Evolutionary conservation across 2,888 invertebrate genomes (phyloP), one percentile per base, ranked within the genome.

Genomic region (Spialia ferax): DNA sequence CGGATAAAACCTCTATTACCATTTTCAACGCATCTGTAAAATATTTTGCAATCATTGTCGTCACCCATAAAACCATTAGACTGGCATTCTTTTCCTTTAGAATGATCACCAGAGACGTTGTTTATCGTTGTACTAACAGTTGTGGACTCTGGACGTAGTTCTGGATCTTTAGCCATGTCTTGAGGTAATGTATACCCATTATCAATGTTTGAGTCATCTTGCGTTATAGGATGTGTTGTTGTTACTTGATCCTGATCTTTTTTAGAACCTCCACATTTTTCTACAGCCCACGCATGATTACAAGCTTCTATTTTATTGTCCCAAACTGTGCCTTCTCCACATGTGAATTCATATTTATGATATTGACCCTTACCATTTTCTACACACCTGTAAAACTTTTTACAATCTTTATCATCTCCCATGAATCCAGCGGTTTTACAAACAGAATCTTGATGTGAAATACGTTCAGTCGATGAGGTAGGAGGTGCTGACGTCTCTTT

Each of bases 311-410:
- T 82, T 68, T 80, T 84, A 65, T 91, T 80, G 83, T 96, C 95
- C 95, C 95, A 96, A 52, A 94, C 94, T 2, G 96, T 95, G 38
- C 95, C 95, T 64, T 92, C 91, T 1, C 95, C 95, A 78, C 95
- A 95, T 10, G 86, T 80, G 80, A 95, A 95, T 66, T 94, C 94
- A 74, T 94, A 94, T 74, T 91, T 93, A 2, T 83, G 94, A 70
- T 83, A 94, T 18, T 87, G 85, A 54, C 89, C 88, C 55, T 84
- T 83, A 29, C 91, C 92, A 72, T 91, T 89, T 70, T 90, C 87
- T 0, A 96, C 96, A 79, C 96, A 96, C 75, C 96, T 92, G 74
- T 96, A 96, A 85, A 96, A 96, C 80, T 95, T 96, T 72, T 91
- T 94, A 76, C 96, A 96, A 74, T 96, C 93, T 18, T 85, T 75